Percentiles rank a stretch among this genome's conserved stretches.
phyloP scores from a whole-genome alignment of 2,888 invertebrate species.

The Lomographa bimaculata region DNA sequence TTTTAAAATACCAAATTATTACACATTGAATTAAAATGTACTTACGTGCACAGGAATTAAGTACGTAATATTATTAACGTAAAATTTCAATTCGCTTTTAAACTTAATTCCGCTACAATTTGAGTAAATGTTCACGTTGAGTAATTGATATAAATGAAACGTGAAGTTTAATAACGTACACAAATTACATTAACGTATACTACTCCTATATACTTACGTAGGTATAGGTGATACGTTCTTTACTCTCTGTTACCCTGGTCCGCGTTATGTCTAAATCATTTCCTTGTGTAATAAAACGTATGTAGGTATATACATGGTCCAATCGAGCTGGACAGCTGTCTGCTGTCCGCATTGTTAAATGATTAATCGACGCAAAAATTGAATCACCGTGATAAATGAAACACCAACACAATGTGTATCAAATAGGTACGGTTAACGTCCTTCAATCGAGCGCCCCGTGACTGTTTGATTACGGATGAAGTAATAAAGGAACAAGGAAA shows the following conservation, averaged over 20 bases:
- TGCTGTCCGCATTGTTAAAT: constrained; percentile 36
- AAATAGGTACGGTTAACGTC: constrained; percentile 47
- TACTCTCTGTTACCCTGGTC: too few species aligned
- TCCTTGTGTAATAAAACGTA: too few species aligned
- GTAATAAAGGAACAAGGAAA: constrained; percentile 30
- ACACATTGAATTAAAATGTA: too few species aligned
- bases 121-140: constrained; percentile 4
- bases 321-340: constrained; percentile 23
- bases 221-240: too few species aligned
- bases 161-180: constrained; percentile 1
- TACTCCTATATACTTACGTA: too few species aligned
- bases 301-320: too few species aligned
- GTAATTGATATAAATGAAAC: constrained; percentile 6
- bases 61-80: neutral
- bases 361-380: constrained; percentile 65
- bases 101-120: constrained; percentile 1
- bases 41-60: too few species aligned
- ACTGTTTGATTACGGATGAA: constrained; percentile 47
- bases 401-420: constrained; percentile 62
- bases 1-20: too few species aligned
- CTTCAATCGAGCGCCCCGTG: constrained; percentile 43
- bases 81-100: constrained; percentile 2
- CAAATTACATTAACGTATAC: too few species aligned
- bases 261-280: constrained; percentile 16
- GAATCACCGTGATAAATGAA: constrained; percentile 64